phyloP scores from a whole-genome alignment of 1,140 invertebrate species.

The Caenorhabditis inopinata region DNA sequence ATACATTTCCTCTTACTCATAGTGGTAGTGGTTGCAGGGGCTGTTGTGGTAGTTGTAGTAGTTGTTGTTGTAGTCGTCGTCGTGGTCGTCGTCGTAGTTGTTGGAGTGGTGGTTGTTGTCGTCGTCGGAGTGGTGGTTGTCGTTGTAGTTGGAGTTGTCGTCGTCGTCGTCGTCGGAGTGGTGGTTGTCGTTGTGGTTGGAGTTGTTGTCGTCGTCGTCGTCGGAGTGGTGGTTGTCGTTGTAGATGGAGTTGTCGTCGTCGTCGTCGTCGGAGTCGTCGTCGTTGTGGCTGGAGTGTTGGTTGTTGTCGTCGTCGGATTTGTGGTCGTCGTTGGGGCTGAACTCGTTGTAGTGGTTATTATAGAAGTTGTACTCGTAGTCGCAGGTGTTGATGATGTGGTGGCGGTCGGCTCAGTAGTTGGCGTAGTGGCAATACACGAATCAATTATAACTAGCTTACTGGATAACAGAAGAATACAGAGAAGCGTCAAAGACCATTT shows the following conservation, averaged over 20 bases:
- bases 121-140: conserved; percentile 14
- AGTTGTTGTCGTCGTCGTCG: not conserved
- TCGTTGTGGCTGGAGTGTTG: not conserved
- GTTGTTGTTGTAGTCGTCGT: conserved; percentile 16
- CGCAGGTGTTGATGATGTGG: not conserved
- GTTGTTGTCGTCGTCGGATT: not conserved
- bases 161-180: not conserved
- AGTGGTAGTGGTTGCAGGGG: not conserved
- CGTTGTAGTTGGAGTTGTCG: not conserved
- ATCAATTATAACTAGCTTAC: not conserved
- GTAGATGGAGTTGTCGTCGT: not conserved
- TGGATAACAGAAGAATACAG: not conserved
- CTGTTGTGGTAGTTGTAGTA: conserved; percentile 2
- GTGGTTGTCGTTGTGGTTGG: not conserved
- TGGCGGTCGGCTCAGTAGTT: not conserved
- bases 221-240: not conserved
- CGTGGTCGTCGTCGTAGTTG: not conserved
- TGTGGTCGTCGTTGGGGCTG: not conserved
- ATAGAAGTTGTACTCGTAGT: too few species aligned
- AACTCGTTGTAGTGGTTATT: conserved; percentile 5
- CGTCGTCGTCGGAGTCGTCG: not conserved
- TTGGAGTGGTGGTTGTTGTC: not conserved
- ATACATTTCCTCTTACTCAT: not conserved
- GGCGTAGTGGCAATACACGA: not conserved
- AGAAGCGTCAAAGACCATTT: conserved; percentile 4